Evolutionary conservation across 2,888 invertebrate genomes (phyloP).

Genomic region (Zygogramma bicolorata): DNA sequence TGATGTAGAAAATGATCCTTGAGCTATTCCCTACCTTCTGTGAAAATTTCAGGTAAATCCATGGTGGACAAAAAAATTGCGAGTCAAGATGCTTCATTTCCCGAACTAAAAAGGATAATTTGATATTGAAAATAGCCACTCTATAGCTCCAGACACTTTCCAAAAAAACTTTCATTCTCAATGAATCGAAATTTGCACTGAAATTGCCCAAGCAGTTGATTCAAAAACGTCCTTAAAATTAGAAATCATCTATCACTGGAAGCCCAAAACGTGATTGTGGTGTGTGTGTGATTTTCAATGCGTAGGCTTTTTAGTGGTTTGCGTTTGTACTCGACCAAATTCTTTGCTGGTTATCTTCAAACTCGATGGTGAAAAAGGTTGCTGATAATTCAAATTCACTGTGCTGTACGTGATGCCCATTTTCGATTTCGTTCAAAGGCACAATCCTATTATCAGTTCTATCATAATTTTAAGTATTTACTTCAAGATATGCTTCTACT

Average conservation of each 20-base stretch:
- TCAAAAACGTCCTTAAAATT: constrained; percentile 38
- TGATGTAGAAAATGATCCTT: too few relatives aligned
- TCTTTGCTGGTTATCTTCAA: neutral
- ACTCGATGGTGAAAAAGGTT: constrained; percentile 18
- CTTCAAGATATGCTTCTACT: constrained; percentile 57
- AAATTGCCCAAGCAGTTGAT: constrained; percentile 31
- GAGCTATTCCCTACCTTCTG: too few relatives aligned
- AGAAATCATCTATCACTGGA: constrained; percentile 54
- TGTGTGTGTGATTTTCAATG: constrained; percentile 49
- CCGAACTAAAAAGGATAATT: too few relatives aligned
- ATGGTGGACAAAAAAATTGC: too few relatives aligned
- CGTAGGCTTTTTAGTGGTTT: constrained; percentile 39
- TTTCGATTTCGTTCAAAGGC: constrained; percentile 50
- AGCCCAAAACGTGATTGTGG: constrained; percentile 62
- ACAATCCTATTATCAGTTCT: constrained; percentile 55
- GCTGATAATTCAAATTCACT: constrained; percentile 33
- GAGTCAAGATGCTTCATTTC: too few relatives aligned
- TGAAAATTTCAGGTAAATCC: too few relatives aligned
- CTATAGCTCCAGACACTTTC: neutral
- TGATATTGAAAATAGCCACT: neutral
- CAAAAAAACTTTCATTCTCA: neutral
- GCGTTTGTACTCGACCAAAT: neutral
- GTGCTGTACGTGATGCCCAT: constrained; percentile 41
- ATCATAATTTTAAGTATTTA: constrained; percentile 32
- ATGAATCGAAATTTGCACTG: constrained; percentile 25